phyloP scores from a whole-genome alignment of 1,140 invertebrate species.

The Charaxes varanes region DNA sequence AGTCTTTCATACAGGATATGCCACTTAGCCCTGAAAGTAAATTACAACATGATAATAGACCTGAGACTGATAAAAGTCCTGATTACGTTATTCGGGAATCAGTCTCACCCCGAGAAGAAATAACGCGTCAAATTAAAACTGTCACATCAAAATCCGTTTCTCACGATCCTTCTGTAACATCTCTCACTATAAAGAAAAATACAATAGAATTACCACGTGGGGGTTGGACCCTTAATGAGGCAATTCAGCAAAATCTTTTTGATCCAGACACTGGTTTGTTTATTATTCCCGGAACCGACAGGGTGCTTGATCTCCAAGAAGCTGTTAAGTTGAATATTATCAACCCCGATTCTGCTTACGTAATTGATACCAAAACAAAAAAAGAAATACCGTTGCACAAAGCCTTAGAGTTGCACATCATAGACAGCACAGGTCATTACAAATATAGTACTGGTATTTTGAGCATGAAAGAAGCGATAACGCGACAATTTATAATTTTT shows the following conservation, averaged over 20 bases:
- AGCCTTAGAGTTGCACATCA: slow-evolving; percentile 85
- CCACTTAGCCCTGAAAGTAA: slow-evolving; percentile 61
- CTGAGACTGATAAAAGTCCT: slow-evolving; percentile 69
- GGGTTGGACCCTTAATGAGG: slow-evolving; percentile 86
- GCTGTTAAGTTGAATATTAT: slow-evolving; percentile 90
- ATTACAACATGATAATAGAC: slow-evolving; percentile 53
- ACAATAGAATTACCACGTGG: slow-evolving; percentile 85
- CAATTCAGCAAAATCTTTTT: slow-evolving; percentile 85
- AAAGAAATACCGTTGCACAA: slow-evolving; percentile 82
- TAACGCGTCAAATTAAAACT: slow-evolving; percentile 41
- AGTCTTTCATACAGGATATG: slow-evolving; percentile 69
- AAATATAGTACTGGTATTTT: slow-evolving; percentile 74
- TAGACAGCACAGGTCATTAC: slow-evolving; percentile 87
- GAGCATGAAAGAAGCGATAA: slow-evolving; percentile 88
- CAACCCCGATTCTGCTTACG: slow-evolving; percentile 85
- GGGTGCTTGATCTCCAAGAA: slow-evolving; percentile 90
- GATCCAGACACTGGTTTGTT: slow-evolving; percentile 89
- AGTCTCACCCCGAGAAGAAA: slow-evolving; percentile 37
- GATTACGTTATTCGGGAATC: slow-evolving; percentile 37
- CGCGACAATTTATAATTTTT: slow-evolving; percentile 78
- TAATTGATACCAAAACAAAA: slow-evolving; percentile 83
- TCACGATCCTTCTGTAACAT: slow-evolving; percentile 63
- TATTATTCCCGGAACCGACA: slow-evolving; percentile 89
- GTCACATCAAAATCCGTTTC: slow-evolving; percentile 53
- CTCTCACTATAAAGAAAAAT: slow-evolving; percentile 71